These are phyloP conservation scores for Rhinophrynus dorsalis DNA, from an alignment of 2,797 vertebrate genomes.

Conservation along the genomic window DNA sequence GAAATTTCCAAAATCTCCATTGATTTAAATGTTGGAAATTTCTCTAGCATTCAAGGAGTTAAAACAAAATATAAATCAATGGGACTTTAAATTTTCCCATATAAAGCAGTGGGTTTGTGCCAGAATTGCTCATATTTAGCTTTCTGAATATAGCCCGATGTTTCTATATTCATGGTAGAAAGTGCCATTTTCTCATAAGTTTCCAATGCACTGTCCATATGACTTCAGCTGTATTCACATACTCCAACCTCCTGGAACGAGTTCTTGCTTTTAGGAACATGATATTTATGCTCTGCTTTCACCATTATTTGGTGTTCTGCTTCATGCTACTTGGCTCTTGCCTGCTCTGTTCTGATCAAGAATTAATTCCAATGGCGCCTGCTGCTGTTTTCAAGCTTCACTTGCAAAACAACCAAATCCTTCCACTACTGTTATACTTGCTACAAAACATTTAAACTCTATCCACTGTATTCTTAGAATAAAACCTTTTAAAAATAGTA, in stretches of 20 bases:
- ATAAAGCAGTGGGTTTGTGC: too few species aligned
- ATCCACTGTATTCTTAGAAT: conserved; percentile 50
- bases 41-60: too few species aligned
- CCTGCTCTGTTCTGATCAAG: conserved; percentile 41
- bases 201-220: conserved; percentile 41
- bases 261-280: conserved; percentile 34
- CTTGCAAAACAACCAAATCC: conserved; percentile 51
- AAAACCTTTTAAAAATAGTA: conserved; percentile 20
- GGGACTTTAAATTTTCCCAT: too few species aligned
- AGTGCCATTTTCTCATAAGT: conserved; percentile 56
- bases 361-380: conserved; percentile 50
- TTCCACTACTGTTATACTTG: conserved; percentile 30
- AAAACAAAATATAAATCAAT: too few species aligned
- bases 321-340: conserved; percentile 5
- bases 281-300: conserved; percentile 47
- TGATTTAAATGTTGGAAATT: too few species aligned
- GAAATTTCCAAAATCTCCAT: too few species aligned
- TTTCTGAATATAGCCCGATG: too few species aligned
- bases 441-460: conserved; percentile 43
- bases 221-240: conserved; percentile 39
- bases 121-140: too few species aligned
- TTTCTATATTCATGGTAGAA: conserved; percentile 53
- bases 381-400: conserved; percentile 21
- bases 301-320: conserved; percentile 45
- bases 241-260: conserved; percentile 20